Percentiles rank a stretch among this genome's conserved stretches.
Evolutionary conservation across 1,140 invertebrate genomes (phyloP).

Genomic region (Diprion similis): DNA sequence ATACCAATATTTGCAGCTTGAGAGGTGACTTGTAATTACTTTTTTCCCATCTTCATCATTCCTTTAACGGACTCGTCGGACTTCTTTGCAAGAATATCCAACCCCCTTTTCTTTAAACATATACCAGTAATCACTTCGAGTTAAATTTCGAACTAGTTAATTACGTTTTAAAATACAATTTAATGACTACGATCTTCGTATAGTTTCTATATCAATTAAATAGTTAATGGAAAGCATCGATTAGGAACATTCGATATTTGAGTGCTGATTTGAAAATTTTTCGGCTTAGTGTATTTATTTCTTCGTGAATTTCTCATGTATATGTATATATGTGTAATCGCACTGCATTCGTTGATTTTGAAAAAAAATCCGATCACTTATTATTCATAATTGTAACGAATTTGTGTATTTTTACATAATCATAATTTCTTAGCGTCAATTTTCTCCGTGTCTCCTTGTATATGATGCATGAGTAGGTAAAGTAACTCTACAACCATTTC

Average conservation of each 20-base stretch:
- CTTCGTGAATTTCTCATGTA: not conserved
- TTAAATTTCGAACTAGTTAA: not conserved
- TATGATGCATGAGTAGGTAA: too few species aligned
- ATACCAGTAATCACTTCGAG: not conserved
- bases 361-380: too few species aligned
- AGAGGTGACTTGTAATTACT: not conserved
- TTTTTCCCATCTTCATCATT: not conserved
- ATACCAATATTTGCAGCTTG: not conserved
- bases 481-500: too few species aligned
- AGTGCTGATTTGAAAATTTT: conserved; percentile 10
- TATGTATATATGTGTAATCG: too few species aligned
- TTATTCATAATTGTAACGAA: too few species aligned
- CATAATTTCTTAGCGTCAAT: too few species aligned
- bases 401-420: too few species aligned
- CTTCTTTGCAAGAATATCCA: not conserved
- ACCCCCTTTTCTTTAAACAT: not conserved
- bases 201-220: conserved; percentile 3
- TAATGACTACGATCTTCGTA: not conserved
- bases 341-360: too few species aligned
- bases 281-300: conserved; percentile 23
- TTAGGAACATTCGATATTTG: conserved; percentile 48
- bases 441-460: too few species aligned
- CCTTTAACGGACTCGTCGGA: too few species aligned
- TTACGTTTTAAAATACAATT: not conserved
- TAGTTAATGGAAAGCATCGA: conserved; percentile 48